Conservation (phyloP, 1,140 invertebrate genomes). For the Mylabris phalerata region DNA sequence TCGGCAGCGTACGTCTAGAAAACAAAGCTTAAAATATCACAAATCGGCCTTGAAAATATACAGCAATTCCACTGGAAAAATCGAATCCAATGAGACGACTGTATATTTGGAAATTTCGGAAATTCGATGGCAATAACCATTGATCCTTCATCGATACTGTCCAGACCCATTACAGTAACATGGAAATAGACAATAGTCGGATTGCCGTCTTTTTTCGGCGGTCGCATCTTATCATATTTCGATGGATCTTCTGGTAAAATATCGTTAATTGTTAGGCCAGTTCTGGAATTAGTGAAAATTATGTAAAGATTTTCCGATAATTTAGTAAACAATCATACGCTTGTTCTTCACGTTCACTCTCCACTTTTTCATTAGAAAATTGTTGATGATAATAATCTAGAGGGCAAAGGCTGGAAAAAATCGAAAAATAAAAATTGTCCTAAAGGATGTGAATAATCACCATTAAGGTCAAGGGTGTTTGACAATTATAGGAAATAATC, state of each 20-base stretch:
- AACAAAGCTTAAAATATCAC: too few species aligned
- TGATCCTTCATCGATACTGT: slow-evolving; percentile 87
- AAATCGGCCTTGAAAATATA: neutral
- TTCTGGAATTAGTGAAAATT: slow-evolving; percentile 44
- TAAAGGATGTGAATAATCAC: neutral
- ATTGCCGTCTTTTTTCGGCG: slow-evolving; percentile 79
- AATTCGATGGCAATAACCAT: slow-evolving; percentile 56
- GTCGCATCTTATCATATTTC: slow-evolving; percentile 83
- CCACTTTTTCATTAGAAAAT: slow-evolving; percentile 26
- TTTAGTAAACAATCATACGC: slow-evolving; percentile 16
- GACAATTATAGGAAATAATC: too few species aligned
- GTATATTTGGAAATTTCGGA: too few species aligned
- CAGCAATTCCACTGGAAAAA: neutral
- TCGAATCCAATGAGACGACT: too few species aligned
- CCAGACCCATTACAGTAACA: slow-evolving; percentile 86
- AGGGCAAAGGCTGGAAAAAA: slow-evolving; percentile 23
- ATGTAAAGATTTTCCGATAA: neutral
- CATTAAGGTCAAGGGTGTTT: too few species aligned
- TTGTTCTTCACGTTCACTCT: slow-evolving; percentile 23
- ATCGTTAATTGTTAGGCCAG: slow-evolving; percentile 71
- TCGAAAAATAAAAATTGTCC: neutral
- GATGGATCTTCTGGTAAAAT: slow-evolving; percentile 78
- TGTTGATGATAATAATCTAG: slow-evolving; percentile 32
- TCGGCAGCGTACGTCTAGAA: slow-evolving; percentile 78
- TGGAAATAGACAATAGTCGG: slow-evolving; percentile 84